phyloP scores from a whole-genome alignment of 2,888 invertebrate genomes.

The Penaeus monodon region DNA sequence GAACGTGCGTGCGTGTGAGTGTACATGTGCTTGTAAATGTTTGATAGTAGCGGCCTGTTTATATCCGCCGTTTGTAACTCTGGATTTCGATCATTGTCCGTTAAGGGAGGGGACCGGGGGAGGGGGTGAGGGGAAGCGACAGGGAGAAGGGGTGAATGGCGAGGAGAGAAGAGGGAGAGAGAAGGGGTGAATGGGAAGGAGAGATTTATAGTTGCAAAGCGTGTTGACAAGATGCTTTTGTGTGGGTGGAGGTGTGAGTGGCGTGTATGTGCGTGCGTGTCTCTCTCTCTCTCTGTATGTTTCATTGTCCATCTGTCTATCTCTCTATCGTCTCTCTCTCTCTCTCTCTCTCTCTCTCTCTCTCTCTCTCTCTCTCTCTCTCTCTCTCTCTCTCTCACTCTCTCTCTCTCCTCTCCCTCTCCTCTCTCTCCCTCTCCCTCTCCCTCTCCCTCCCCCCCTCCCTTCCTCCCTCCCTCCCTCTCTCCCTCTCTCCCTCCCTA shows the following conservation, averaged over 20 bases:
- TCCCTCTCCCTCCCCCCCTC: background rate
- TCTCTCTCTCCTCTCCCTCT: background rate
- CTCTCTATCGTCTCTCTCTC: background rate
- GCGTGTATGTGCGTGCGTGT: background rate
- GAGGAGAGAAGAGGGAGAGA: too few relatives aligned
- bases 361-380: background rate
- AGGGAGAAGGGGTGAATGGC: too few relatives aligned
- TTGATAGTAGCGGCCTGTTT: background rate
- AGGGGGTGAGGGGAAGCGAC: too few relatives aligned
- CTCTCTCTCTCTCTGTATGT: background rate
- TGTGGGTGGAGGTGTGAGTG: too few relatives aligned
- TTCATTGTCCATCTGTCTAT: background rate
- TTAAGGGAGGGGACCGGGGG: too few relatives aligned
- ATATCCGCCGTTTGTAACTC: too few relatives aligned
- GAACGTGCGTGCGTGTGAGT: background rate
- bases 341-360: constrained; percentile 6
- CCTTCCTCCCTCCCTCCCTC: background rate
- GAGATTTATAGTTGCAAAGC: too few relatives aligned
- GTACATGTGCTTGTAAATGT: background rate
- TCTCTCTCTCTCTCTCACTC: background rate
- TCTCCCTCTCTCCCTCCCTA: background rate
- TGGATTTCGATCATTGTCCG: too few relatives aligned
- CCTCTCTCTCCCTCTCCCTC: background rate
- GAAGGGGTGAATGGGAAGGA: too few relatives aligned
- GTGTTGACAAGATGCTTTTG: too few relatives aligned